Conservation (phyloP, 2,797 vertebrate species). For the Xerus rutilus region DNA sequence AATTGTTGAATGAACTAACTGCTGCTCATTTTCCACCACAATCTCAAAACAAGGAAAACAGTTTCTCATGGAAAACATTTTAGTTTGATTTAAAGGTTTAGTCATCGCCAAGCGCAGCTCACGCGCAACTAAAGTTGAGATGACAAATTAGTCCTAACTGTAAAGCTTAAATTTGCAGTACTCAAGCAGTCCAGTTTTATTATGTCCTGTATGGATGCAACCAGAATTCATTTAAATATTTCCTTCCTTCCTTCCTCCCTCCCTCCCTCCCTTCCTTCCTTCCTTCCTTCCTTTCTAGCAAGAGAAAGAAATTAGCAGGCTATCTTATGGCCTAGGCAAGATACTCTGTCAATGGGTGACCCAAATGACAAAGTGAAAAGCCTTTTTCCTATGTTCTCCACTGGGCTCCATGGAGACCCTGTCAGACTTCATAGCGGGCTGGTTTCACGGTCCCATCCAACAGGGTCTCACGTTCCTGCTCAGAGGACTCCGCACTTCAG, state of each 20-base stretch:
- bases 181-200: neutral
- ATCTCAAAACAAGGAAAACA: conserved; percentile 16
- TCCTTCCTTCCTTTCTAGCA: neutral
- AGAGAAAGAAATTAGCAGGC: neutral
- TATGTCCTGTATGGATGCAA: neutral
- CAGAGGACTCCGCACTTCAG: neutral
- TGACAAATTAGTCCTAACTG: neutral
- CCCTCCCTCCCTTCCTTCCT: no score
- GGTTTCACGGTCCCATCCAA: neutral
- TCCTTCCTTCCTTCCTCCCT: neutral
- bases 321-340: neutral
- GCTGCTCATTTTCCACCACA: conserved; percentile 37
- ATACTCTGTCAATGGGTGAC: neutral
- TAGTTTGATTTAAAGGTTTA: conserved; percentile 22
- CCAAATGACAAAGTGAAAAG: neutral
- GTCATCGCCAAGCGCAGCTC: neutral
- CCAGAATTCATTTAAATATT: neutral
- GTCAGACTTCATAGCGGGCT: neutral
- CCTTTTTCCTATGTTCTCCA: neutral
- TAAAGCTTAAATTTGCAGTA: neutral
- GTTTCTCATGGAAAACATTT: neutral
- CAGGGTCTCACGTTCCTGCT: no score
- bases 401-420: neutral
- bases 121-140: neutral
- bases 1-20: conserved; percentile 55